A percentile compares a stretch with the other conserved stretches of the same genome.
These are phyloP conservation scores for Conchocele bisecta DNA, from an alignment of 2,888 invertebrate genomes.

Conservation along the genomic window DNA sequence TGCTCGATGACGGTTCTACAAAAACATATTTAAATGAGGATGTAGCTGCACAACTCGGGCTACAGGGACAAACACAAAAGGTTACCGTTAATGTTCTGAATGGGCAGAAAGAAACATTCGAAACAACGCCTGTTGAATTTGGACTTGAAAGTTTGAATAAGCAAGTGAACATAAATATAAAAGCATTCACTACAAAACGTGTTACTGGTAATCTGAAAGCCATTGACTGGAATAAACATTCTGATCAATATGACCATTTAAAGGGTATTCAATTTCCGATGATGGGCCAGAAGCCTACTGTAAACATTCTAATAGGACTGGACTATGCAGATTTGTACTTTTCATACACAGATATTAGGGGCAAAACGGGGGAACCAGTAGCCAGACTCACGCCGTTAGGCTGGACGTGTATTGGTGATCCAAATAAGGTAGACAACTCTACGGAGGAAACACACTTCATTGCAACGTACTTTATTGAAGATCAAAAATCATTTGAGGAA, in stretches of 20 bases:
- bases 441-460: neutral
- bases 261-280: constrained; percentile 41
- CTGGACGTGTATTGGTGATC: constrained; percentile 54
- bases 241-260: constrained; percentile 31
- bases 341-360: constrained; percentile 38
- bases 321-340: constrained; percentile 41
- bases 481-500: neutral
- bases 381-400: constrained; percentile 47
- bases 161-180: neutral
- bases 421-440: neutral
- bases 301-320: constrained; percentile 45
- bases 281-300: neutral
- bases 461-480: neutral
- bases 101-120: constrained; percentile 21
- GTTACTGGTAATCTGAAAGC: constrained; percentile 39
- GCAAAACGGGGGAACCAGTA: constrained; percentile 35
- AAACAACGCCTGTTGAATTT: constrained; percentile 27
- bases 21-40: constrained; percentile 36
- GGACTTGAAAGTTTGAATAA: constrained; percentile 25
- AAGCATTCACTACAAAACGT: constrained; percentile 23
- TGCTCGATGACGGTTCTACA: constrained; percentile 51
- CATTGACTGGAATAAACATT: constrained; percentile 35
- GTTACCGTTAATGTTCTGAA: constrained; percentile 27
- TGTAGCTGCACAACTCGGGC: constrained; percentile 35
- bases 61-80: constrained; percentile 8